Evolutionary conservation across 1,140 invertebrate species (phyloP).

Genomic region (Dinoponera quadriceps): DNA sequence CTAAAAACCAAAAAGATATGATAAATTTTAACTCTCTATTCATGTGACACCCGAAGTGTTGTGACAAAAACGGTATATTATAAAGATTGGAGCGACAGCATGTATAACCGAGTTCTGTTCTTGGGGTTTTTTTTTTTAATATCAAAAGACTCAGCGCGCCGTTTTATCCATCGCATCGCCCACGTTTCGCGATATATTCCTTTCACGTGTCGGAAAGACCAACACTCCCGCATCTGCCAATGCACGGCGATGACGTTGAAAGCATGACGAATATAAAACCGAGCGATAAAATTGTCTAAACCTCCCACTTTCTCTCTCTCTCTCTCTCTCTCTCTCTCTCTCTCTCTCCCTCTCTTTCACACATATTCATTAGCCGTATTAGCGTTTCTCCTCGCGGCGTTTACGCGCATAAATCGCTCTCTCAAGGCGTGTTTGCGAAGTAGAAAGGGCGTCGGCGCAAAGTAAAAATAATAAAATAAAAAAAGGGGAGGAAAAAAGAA

Average conservation of each 20-base stretch:
- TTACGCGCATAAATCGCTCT: conserved; percentile 63
- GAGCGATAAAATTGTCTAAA: conserved; percentile 49
- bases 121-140: too few relatives aligned
- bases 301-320: too few relatives aligned
- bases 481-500: background rate
- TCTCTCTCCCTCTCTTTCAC: conserved; percentile 16
- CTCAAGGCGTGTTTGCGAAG: conserved; percentile 58
- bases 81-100: too few relatives aligned
- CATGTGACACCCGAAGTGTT: too few relatives aligned
- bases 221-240: conserved; percentile 5
- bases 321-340: conserved; percentile 20
- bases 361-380: conserved; percentile 54
- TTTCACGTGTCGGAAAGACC: conserved; percentile 7
- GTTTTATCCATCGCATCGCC: too few relatives aligned
- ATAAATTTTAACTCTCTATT: too few relatives aligned
- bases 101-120: too few relatives aligned
- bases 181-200: background rate
- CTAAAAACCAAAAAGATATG: too few relatives aligned
- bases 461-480: conserved; percentile 12
- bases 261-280: conserved; percentile 30
- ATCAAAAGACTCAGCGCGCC: too few relatives aligned
- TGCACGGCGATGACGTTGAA: conserved; percentile 33
- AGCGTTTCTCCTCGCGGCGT: conserved; percentile 42
- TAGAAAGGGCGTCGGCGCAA: conserved; percentile 40
- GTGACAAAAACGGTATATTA: too few relatives aligned